Percentiles rank a stretch among this genome's conserved stretches.
Evolutionary conservation across 2,113 vertebrate species (phyloP).

Genomic region (Halcyon senegalensis): DNA sequence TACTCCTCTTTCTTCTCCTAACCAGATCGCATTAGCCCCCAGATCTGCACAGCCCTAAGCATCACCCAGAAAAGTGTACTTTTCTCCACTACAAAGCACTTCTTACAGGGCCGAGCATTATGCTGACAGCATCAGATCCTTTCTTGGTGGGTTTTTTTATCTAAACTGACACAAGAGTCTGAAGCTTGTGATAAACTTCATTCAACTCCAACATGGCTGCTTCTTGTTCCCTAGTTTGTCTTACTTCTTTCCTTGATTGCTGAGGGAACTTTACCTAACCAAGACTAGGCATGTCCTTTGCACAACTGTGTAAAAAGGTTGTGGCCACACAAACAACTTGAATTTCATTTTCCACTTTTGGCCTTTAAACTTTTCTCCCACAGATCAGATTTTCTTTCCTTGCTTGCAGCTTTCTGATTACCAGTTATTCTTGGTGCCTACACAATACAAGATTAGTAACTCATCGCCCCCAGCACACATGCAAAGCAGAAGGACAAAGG

Average conservation of each 20-base stretch:
- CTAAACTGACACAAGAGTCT: background rate
- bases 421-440: background rate
- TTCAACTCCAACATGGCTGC: background rate
- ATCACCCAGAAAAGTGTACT: background rate
- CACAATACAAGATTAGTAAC: accelerated
- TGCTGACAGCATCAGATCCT: background rate
- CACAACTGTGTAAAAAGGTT: background rate
- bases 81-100: background rate
- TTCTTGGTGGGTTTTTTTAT: background rate
- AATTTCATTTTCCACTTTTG: background rate
- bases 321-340: background rate
- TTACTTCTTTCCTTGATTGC: background rate
- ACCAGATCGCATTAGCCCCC: background rate
- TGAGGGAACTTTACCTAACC: background rate
- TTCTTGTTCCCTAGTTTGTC: background rate
- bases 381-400: background rate
- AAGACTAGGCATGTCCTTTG: background rate
- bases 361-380: background rate
- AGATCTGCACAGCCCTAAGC: background rate
- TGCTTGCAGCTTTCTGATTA: background rate
- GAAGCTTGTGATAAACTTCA: background rate
- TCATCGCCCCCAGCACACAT: background rate
- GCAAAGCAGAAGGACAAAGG: background rate
- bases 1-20: background rate
- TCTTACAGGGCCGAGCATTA: background rate